Base-by-base conservation (phyloP, 1,140 invertebrate species). In the Maniola jurtina region DNA sequence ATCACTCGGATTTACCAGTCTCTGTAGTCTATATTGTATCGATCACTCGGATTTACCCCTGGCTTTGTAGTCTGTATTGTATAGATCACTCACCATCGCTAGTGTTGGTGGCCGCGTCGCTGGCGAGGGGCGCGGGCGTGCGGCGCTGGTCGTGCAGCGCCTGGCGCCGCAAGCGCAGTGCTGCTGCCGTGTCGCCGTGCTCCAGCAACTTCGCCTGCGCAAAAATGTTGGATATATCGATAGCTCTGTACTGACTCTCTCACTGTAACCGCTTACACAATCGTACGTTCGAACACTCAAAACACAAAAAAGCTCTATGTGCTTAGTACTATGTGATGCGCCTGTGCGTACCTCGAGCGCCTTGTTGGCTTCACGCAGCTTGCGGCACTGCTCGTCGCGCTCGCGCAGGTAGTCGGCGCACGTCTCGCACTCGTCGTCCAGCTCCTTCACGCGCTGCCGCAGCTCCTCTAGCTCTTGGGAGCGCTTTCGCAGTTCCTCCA, bases 401-500 rank as follows among this genome's bases (percentile, higher is more conserved):
- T 88, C 84, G 14, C 75, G 64, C 55, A 89, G 56, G 68, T 86
- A 86, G 68, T 80, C 60, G 5, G 81, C 81, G 69, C 85, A 87
- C 0, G 80, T 86, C 6, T 88, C 84, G 64, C 84, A 88, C 70
- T 88, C 84, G 13, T 85, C 84, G 50, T 88, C 86, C 25, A 90
- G 57, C 14, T 82, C 84, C 11, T 73, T 71, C 69, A 78, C 81
- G 33, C 73, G 70, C 56, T 74, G 66, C 15, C 71, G 50, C 35
- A 83, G 62, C 42, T 81, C 73, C 25, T 77, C 70, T n/a, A 86
- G 57, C 55, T 86, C 77, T 45, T 65, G 64, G 16, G 25, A 25
- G 33, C 73, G 70, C 58, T 74, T 65, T 14, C 71, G 50, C 33
- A 83, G 62, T 36, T 81, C 73, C 25, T 77, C 70, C 14, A 86